phyloP scores from a whole-genome alignment of 2,113 vertebrate species.

The Bubo bubo region DNA sequence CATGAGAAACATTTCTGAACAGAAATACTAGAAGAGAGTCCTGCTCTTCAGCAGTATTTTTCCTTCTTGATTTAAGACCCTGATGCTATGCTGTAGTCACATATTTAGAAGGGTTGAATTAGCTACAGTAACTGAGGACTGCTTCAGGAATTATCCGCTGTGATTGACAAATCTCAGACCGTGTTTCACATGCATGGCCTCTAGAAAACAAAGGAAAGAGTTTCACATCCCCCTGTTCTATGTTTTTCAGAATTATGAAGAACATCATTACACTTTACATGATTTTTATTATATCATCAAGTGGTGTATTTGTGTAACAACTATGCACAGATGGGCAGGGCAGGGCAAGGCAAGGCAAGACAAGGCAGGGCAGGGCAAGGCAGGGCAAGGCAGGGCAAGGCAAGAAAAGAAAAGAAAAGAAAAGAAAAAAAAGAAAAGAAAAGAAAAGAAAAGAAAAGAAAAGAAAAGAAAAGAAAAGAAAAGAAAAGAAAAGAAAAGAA shows the following conservation, averaged over 20 bases:
- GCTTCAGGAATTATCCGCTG: not conserved
- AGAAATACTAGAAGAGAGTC: not conserved
- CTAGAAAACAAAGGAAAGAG: not conserved
- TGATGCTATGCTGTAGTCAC: not conserved
- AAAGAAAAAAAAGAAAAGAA: too few species aligned
- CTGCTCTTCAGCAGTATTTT: not conserved
- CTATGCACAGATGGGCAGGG: not conserved
- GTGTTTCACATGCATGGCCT: not conserved
- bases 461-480: not conserved
- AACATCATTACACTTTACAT: accelerated
- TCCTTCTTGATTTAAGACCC: not conserved
- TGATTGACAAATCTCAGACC: not conserved
- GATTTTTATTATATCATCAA: not conserved
- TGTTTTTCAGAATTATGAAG: not conserved
- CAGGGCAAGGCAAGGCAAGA: too few species aligned
- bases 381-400: accelerated
- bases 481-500: too few species aligned
- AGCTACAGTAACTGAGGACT: not conserved
- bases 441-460: accelerated
- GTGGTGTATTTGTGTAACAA: not conserved
- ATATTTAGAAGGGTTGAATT: not conserved
- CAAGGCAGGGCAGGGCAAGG: accelerated
- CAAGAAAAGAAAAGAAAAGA: not conserved
- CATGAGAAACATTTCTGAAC: not conserved
- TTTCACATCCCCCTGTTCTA: not conserved